Conservation (phyloP, 1,140 invertebrate species). For the Penaeus indicus region DNA sequence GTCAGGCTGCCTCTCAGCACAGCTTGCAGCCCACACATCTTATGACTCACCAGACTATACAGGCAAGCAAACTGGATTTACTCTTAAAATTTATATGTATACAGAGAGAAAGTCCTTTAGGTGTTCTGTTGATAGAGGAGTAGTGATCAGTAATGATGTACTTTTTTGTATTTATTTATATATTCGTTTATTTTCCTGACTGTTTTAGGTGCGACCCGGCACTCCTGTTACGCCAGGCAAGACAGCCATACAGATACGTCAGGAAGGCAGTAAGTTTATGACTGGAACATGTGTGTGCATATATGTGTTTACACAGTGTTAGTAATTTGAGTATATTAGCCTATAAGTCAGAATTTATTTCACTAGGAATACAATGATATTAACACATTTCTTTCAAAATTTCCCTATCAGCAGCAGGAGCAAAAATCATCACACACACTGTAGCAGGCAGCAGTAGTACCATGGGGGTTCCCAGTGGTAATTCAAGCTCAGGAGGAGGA, state of each 20-base stretch:
- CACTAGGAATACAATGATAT: background rate
- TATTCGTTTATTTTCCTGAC: background rate
- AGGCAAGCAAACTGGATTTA: background rate
- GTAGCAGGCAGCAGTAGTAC: slow-evolving; percentile 41
- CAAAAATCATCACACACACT: slow-evolving; percentile 58
- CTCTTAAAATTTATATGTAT: too few species aligned
- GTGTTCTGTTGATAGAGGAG: too few species aligned
- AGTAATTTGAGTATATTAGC: too few species aligned
- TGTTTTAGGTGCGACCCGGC: slow-evolving; percentile 47
- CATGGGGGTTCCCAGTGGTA: background rate
- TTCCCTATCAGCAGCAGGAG: slow-evolving; percentile 23
- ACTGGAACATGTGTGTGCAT: too few species aligned
- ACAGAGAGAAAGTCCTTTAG: too few species aligned
- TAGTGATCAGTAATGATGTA: too few species aligned
- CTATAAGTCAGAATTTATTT: too few species aligned
- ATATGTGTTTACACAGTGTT: too few species aligned
- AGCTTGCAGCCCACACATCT: slow-evolving; percentile 42
- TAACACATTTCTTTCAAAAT: background rate
- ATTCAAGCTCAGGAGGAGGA: background rate
- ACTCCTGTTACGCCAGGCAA: slow-evolving; percentile 34
- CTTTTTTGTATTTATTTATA: background rate
- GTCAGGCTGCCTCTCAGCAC: slow-evolving; percentile 20
- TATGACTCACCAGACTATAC: slow-evolving; percentile 57
- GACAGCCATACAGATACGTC: slow-evolving; percentile 57
- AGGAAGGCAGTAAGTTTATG: slow-evolving; percentile 48